Base-by-base conservation (phyloP, 1,140 invertebrate species). In the Globodera rostochiensis region DNA sequence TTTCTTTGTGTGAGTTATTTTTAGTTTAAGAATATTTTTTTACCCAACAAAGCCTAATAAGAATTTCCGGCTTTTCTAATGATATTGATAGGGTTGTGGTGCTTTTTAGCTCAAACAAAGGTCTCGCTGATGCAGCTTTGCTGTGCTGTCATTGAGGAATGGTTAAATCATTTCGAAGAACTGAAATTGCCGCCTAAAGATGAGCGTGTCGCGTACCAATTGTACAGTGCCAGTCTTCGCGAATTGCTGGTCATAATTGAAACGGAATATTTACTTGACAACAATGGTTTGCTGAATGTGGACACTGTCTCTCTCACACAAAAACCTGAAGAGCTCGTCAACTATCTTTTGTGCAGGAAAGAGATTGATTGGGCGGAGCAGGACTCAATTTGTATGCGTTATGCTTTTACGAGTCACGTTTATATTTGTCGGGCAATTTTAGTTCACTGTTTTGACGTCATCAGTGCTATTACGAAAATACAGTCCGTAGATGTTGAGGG, bases 241-340 rank as follows among this genome's bases (percentile, higher is more conserved):
- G 49, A 78, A 47, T 69, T 21, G 36, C 6, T 69, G 46, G 57
- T 49, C 70, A 60, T 78, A 50, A 69, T 78, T 6, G 53, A 80
- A 25, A 82, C 81, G 36, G 81, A 82, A 36, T 74, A 74, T 71
- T 49, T 82, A 46, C 69, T 82, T 5, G 70, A 50, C 49, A 50
- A 82, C 11, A 80, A 73, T 21, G 15, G 36, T 5, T 15, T 82
- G 36, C 70, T 82, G 5, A 57, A 82, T 50, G 21, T 60, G 6
- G 79, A 82, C 21, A 81, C 78, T n/a, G 67, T 50, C 15, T 46
- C 81, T 13, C 64, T 82, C 6, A 82, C 53, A 7, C 13, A 57
- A 19, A 74, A 77, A 25, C 73, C 81, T 19, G 70, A 21, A 13
- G 70, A 73, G 45, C 81, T 82, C 67, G 78, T 82, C 36, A 25